Conservation (phyloP, 1,140 invertebrate species). For the Pemphigus obesinymphae region DNA sequence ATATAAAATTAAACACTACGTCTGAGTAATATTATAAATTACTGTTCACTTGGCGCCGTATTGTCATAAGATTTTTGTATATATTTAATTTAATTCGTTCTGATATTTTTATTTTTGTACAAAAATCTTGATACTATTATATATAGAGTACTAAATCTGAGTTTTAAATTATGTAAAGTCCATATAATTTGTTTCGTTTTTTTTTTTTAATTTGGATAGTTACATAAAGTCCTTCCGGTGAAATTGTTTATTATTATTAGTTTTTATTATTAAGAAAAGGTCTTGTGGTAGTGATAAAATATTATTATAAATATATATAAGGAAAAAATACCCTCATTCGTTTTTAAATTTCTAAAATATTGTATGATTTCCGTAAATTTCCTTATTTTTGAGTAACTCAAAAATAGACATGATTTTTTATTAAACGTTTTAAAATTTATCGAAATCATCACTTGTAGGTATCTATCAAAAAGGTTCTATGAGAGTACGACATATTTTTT, state of each 20-base stretch:
- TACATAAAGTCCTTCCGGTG: background rate
- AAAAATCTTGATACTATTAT: background rate
- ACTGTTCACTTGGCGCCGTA: background rate
- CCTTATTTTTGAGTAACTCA: no score
- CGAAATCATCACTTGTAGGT: no score
- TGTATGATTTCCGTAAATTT: no score
- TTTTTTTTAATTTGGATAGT: background rate
- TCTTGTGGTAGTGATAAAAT: background rate
- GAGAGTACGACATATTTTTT: no score
- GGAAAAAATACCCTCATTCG: no score
- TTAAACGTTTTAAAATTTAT: no score
- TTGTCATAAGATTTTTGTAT: background rate
- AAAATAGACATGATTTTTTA: no score
- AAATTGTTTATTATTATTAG: no score
- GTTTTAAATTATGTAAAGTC: background rate
- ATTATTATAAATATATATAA: no score
- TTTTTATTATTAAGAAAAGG: background rate
- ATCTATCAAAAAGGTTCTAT: no score
- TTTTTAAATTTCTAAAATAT: no score
- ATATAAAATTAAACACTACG: no score
- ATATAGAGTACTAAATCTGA: background rate
- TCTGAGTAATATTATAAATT: background rate
- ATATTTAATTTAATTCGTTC: background rate
- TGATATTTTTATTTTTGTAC: background rate
- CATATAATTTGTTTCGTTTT: background rate